A percentile compares a stretch with the other conserved stretches of the same genome.
Conservation (phyloP, 2,113 vertebrate genomes). For the Oryzias javanicus region DNA sequence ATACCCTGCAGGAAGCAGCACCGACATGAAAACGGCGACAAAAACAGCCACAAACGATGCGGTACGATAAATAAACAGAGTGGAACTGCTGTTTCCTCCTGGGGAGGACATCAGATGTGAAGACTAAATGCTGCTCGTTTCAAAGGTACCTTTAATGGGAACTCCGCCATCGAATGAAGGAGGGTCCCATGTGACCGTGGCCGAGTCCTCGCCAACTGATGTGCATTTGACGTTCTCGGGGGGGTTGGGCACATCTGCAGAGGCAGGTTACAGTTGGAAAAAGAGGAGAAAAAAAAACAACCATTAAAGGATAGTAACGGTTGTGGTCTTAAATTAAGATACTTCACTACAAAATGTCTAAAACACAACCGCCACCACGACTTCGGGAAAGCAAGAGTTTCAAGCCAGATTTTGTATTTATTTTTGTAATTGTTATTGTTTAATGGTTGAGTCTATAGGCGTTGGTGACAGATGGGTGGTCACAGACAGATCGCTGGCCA, state of each 20-base stretch:
- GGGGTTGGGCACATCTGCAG: slow-evolving; percentile 85
- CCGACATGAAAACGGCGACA: slow-evolving; percentile 7
- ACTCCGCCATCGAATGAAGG: slow-evolving; percentile 85
- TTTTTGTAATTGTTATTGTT: too few relatives aligned
- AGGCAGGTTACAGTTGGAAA: slow-evolving; percentile 29
- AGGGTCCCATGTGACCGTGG: slow-evolving; percentile 81
- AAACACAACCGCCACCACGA: too few relatives aligned
- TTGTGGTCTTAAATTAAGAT: background rate
- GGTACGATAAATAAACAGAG: slow-evolving; percentile 21
- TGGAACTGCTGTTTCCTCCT: slow-evolving; percentile 26
- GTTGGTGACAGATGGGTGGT: too few relatives aligned
- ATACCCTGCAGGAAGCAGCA: slow-evolving; percentile 77
- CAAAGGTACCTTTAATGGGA: slow-evolving; percentile 79
- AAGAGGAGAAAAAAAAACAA: background rate
- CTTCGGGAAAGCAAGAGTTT: too few relatives aligned
- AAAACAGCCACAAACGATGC: background rate
- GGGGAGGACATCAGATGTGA: slow-evolving; percentile 43
- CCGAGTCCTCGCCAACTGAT: slow-evolving; percentile 85
- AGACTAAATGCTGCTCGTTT: slow-evolving; percentile 13
- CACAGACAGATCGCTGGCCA: too few relatives aligned
- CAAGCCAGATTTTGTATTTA: too few relatives aligned
- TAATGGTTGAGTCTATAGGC: too few relatives aligned
- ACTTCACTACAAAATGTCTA: too few relatives aligned
- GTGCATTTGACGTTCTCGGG: slow-evolving; percentile 82
- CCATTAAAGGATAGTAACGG: background rate